Percentiles rank a stretch among this genome's conserved stretches.
These are phyloP conservation scores for Diploscapter pachys DNA, from an alignment of 1,140 invertebrate species.

Conservation along the genomic window DNA sequence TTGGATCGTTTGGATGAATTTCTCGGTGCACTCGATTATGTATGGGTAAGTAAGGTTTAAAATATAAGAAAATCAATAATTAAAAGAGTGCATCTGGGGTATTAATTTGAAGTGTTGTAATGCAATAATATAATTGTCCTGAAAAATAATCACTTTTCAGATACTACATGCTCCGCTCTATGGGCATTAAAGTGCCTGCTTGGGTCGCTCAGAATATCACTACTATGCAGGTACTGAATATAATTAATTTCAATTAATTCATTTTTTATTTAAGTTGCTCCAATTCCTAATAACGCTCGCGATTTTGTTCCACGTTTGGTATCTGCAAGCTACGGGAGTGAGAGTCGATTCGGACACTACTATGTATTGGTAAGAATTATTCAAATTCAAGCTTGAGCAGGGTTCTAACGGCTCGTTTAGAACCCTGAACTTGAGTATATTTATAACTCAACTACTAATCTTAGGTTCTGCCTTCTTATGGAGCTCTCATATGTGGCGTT, in stretches of 20 bases:
- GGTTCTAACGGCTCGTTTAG: no score
- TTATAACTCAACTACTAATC: constrained; percentile 66
- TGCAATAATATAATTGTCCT: neutral
- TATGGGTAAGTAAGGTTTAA: constrained; percentile 67
- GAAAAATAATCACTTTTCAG: constrained; percentile 32
- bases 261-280: constrained; percentile 51
- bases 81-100: no score
- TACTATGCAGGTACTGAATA: constrained; percentile 71
- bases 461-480: constrained; percentile 84
- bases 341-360: constrained; percentile 60
- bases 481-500: constrained; percentile 71
- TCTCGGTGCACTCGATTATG: constrained; percentile 91
- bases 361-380: constrained; percentile 55
- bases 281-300: constrained; percentile 91
- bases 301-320: constrained; percentile 79
- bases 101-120: no score
- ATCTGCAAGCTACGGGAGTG: constrained; percentile 59
- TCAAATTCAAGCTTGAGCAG: no score
- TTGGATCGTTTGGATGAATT: constrained; percentile 99
- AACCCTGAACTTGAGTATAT: no score
- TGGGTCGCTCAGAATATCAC: constrained; percentile 87
- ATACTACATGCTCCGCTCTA: constrained; percentile 86
- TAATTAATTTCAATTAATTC: no score
- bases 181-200: constrained; percentile 77
- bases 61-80: no score